phyloP scores from a whole-genome alignment of 23 tunicate species.

The Clavelina lepadiformis region DNA sequence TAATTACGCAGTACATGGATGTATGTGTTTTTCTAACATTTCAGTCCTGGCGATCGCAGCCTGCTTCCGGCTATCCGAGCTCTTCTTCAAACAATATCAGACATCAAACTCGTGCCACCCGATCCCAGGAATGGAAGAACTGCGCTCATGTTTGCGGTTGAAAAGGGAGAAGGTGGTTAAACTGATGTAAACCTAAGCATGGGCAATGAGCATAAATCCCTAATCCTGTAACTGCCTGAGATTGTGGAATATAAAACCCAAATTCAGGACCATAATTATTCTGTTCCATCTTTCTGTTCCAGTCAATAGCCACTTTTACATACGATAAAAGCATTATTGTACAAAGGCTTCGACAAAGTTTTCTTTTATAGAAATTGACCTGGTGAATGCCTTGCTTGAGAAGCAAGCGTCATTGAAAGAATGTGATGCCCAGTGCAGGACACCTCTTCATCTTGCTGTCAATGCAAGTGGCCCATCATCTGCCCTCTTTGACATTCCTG shows the following conservation, averaged over 20 bases:
- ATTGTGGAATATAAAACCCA: no score
- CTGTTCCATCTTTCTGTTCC: no score
- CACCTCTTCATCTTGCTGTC: constrained; percentile 74
- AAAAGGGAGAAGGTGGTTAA: constrained; percentile 45
- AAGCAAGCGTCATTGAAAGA: constrained; percentile 43
- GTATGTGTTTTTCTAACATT: no score
- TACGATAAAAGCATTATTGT: no score
- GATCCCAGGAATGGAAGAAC: constrained; percentile 59
- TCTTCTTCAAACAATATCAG: constrained; percentile 39
- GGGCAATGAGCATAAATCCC: no score
- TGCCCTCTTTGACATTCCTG: constrained; percentile 58
- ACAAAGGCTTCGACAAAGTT: not conserved
- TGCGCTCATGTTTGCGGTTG: constrained; percentile 68
- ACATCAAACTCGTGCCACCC: constrained; percentile 48
- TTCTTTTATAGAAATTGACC: constrained; percentile 31
- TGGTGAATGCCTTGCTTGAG: constrained; percentile 29
- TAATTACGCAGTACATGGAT: no score
- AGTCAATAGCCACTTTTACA: no score
- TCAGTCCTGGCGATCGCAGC: constrained; percentile 46
- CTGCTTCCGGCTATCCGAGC: constrained; percentile 59
- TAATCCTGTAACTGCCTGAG: no score
- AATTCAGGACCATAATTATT: no score
- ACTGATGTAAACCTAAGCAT: not conserved
- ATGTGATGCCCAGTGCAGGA: constrained; percentile 25
- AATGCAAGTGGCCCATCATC: constrained; percentile 54